Conservation (phyloP, 2,888 invertebrate species). For the Agriopis marginaria region DNA sequence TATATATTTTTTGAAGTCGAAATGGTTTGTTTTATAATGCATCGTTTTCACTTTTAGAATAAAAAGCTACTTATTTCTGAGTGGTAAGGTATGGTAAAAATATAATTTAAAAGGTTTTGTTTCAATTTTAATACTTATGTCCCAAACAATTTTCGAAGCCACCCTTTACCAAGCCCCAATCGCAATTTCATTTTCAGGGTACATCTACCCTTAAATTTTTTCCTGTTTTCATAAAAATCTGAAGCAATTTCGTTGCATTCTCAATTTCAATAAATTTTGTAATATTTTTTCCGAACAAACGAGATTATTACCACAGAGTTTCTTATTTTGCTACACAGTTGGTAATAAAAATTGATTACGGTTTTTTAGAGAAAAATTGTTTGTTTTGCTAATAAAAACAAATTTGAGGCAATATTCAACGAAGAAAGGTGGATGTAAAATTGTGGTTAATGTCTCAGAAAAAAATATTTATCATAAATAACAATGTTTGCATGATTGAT, state of each 20-base stretch:
- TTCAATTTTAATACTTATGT: not conserved
- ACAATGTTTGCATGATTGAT: no score
- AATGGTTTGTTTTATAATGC: no score
- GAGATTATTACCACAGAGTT: slow-evolving; percentile 6
- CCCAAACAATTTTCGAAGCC: not conserved
- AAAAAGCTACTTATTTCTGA: not conserved
- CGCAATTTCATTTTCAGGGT: slow-evolving; percentile 3
- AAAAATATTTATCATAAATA: not conserved
- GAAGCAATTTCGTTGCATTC: slow-evolving; percentile 13
- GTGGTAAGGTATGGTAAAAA: not conserved
- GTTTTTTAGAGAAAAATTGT: slow-evolving; percentile 2
- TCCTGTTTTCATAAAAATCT: slow-evolving; percentile 5
- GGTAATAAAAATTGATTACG: slow-evolving; percentile 31
- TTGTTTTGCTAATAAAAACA: not conserved
- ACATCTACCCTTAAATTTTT: not conserved
- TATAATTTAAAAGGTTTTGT: not conserved
- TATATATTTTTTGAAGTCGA: no score
- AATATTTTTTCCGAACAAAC: slow-evolving; percentile 25
- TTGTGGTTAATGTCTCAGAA: no score
- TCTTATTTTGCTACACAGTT: slow-evolving; percentile 18
- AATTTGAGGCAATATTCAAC: not conserved
- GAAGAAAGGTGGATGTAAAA: not conserved
- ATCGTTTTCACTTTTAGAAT: no score
- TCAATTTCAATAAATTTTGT: slow-evolving; percentile 25
- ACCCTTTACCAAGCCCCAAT: not conserved